These are phyloP conservation scores for Motacilla alba DNA, from an alignment of 2,113 vertebrate species.

Conservation along the genomic window DNA sequence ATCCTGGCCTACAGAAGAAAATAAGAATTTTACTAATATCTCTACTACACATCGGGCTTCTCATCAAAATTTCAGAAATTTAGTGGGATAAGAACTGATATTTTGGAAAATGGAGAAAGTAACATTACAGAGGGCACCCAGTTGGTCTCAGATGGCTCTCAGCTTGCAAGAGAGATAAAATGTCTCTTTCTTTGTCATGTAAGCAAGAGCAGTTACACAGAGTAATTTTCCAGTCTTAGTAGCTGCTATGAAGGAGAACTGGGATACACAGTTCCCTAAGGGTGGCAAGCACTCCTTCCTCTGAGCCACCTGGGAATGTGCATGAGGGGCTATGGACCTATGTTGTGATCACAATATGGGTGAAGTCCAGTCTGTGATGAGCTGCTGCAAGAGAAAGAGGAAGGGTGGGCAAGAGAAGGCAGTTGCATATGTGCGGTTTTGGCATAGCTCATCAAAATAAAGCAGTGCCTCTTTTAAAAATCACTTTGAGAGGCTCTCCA, in stretches of 20 bases:
- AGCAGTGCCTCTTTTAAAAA: not conserved
- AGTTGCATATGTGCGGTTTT: not conserved
- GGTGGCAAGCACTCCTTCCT: not conserved
- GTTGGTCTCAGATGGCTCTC: not conserved
- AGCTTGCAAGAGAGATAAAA: not conserved
- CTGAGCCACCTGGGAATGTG: not conserved
- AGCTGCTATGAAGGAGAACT: not conserved
- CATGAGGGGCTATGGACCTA: fast-evolving
- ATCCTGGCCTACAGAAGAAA: not conserved
- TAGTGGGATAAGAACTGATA: not conserved
- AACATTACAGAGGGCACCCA: not conserved
- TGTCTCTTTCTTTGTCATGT: not conserved
- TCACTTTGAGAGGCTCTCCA: not conserved
- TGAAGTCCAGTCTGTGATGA: not conserved
- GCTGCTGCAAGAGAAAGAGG: not conserved
- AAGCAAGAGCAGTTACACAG: not conserved
- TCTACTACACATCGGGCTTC: not conserved
- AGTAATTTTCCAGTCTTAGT: not conserved
- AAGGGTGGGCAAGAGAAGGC: not conserved
- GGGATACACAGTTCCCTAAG: not conserved
- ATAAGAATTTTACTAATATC: not conserved
- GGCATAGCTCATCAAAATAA: not conserved
- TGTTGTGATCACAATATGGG: not conserved
- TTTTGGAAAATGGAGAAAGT: not conserved
- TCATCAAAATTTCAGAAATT: not conserved